phyloP scores from a whole-genome alignment of 2,113 vertebrate genomes.

The Semnornis frantzii region DNA sequence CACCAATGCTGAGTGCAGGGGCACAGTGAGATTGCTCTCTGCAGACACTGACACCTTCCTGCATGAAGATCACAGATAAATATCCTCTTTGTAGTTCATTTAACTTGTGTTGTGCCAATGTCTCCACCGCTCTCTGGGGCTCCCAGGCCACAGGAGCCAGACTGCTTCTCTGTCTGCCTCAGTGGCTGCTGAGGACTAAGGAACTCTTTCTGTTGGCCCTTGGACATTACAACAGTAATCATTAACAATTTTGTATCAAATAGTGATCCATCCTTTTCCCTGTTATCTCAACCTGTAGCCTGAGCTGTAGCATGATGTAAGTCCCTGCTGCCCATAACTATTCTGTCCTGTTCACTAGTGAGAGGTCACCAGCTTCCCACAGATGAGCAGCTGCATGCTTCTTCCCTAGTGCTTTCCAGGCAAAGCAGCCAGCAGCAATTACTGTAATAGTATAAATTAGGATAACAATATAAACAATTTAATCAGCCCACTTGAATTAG shows the following conservation, averaged over 20 bases:
- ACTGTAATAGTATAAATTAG: slow-evolving; percentile 3
- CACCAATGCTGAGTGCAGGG: too few relatives aligned
- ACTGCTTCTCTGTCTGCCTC: not conserved
- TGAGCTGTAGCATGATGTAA: not conserved
- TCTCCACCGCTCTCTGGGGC: not conserved
- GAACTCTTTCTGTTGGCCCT: not conserved
- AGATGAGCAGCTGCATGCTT: not conserved
- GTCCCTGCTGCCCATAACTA: fast-evolving
- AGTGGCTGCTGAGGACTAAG: not conserved
- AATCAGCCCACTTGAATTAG: not conserved
- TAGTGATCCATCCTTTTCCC: not conserved
- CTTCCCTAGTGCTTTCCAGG: not conserved
- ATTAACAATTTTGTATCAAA: not conserved
- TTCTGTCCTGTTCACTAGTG: not conserved
- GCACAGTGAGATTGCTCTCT: not conserved
- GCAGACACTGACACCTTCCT: not conserved
- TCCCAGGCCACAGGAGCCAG: not conserved
- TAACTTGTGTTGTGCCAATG: not conserved
- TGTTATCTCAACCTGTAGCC: not conserved
- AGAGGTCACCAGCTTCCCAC: not conserved
- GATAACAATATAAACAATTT: slow-evolving; percentile 1
- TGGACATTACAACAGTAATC: not conserved
- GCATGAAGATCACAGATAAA: not conserved
- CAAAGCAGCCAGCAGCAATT: slow-evolving; percentile 20
- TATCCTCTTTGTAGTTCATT: not conserved